Percentiles rank a stretch among this genome's conserved stretches.
These are phyloP conservation scores for Danionella cerebrum DNA, from an alignment of 2,113 vertebrate genomes.

Conservation along the genomic window DNA sequence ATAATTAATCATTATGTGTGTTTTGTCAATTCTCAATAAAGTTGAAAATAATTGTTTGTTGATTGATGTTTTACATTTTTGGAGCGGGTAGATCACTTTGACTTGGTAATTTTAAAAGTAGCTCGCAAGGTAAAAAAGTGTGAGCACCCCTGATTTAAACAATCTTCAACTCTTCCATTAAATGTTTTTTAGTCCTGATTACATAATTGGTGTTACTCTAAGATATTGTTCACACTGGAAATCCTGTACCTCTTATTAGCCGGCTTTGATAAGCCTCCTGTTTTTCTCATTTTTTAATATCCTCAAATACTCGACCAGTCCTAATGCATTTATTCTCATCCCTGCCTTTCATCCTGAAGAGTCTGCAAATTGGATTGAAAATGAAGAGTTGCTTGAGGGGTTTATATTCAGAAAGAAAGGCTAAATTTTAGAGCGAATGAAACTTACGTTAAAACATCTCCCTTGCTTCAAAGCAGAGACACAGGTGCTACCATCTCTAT, in stretches of 20 bases:
- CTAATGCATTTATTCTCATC: not conserved
- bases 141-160: no score
- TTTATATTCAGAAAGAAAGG: not conserved
- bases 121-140: no score
- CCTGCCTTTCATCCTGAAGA: slow-evolving; percentile 10
- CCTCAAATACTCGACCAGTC: not conserved
- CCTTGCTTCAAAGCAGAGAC: not conserved
- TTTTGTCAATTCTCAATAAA: no score
- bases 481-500: slow-evolving; percentile 7
- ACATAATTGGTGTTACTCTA: not conserved
- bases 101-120: no score
- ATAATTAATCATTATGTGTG: no score
- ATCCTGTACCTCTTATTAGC: not conserved
- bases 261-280: not conserved
- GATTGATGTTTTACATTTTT: no score
- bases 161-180: no score
- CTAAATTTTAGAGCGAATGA: not conserved
- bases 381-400: slow-evolving; percentile 3
- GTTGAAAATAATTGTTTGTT: no score
- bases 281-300: not conserved
- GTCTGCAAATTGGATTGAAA: not conserved
- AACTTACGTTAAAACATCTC: not conserved
- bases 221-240: not conserved
- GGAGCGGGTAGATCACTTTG: no score
- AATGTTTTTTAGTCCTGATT: not conserved